Conservation (phyloP, 2,113 vertebrate genomes). For the Salvator merianae region DNA sequence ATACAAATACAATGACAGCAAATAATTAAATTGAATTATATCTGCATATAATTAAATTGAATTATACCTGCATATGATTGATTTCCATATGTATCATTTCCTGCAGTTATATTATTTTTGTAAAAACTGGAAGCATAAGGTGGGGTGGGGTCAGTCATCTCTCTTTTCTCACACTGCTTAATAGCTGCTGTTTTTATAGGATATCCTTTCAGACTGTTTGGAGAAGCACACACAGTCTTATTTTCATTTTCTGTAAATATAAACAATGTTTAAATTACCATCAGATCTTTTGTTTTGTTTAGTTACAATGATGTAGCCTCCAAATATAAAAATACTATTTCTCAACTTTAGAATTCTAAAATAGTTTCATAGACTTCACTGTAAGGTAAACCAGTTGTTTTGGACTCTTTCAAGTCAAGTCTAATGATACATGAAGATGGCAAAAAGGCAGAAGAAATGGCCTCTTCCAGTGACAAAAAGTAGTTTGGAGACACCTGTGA, state of each 20-base stretch:
- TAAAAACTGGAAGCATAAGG: slow-evolving; percentile 13
- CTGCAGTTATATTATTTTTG: slow-evolving; percentile 30
- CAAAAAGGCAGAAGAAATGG: too few relatives aligned
- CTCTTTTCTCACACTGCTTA: slow-evolving; percentile 50
- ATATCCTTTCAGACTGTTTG: slow-evolving; percentile 28
- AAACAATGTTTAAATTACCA: slow-evolving; percentile 33
- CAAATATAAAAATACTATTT: neutral
- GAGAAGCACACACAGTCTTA: slow-evolving; percentile 60
- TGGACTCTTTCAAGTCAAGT: too few relatives aligned
- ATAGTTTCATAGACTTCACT: neutral
- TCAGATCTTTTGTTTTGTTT: neutral
- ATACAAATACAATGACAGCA: neutral
- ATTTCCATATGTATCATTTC: slow-evolving; percentile 48
- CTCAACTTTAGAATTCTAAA: neutral
- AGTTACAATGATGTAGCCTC: neutral
- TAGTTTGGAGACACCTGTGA: too few relatives aligned
- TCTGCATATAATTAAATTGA: slow-evolving; percentile 55
- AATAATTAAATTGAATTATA: slow-evolving; percentile 23
- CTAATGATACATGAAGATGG: too few relatives aligned
- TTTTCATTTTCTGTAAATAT: slow-evolving; percentile 71
- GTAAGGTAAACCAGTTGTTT: too few relatives aligned
- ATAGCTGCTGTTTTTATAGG: slow-evolving; percentile 63
- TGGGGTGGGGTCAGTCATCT: neutral
- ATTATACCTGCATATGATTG: slow-evolving; percentile 61
- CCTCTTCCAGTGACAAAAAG: too few relatives aligned